These are phyloP conservation scores for Echiichthys vipera DNA, from an alignment of 2,797 vertebrate genomes.

Conservation along the genomic window DNA sequence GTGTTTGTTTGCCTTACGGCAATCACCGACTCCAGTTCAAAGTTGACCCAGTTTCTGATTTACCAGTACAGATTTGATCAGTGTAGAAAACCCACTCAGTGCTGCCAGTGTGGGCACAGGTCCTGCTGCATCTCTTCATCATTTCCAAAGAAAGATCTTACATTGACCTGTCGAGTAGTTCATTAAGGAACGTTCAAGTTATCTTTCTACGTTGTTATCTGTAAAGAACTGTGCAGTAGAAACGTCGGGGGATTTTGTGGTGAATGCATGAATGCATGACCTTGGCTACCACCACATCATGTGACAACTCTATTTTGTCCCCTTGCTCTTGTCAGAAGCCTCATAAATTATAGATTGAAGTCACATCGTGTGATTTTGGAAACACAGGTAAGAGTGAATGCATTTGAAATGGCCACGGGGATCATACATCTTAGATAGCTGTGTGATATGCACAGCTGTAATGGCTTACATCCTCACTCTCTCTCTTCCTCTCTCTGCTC, in stretches of 20 bases:
- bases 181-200: too few relatives aligned
- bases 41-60: slow-evolving; percentile 73
- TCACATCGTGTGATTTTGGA: slow-evolving; percentile 40
- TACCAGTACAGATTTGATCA: slow-evolving; percentile 53
- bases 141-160: slow-evolving; percentile 18
- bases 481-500: slow-evolving; percentile 6
- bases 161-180: not conserved
- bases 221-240: not conserved
- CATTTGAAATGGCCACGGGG: slow-evolving; percentile 62
- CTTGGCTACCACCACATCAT: not conserved
- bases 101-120: not conserved
- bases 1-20: slow-evolving; percentile 68
- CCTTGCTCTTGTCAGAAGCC: slow-evolving; percentile 30
- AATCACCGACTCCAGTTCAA: slow-evolving; percentile 59
- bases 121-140: slow-evolving; percentile 13
- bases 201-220: too few relatives aligned
- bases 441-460: slow-evolving; percentile 58
- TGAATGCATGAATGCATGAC: slow-evolving; percentile 15
- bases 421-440: slow-evolving; percentile 61
- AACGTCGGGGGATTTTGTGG: too few relatives aligned
- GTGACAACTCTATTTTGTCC: slow-evolving; percentile 37
- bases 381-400: slow-evolving; percentile 70
- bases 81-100: slow-evolving; percentile 28
- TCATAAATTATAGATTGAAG: slow-evolving; percentile 64
- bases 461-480: slow-evolving; percentile 67